Percentiles rank a stretch among this genome's conserved stretches.
phyloP scores from a whole-genome alignment of 2,113 vertebrate genomes.

The Arizona elegans region DNA sequence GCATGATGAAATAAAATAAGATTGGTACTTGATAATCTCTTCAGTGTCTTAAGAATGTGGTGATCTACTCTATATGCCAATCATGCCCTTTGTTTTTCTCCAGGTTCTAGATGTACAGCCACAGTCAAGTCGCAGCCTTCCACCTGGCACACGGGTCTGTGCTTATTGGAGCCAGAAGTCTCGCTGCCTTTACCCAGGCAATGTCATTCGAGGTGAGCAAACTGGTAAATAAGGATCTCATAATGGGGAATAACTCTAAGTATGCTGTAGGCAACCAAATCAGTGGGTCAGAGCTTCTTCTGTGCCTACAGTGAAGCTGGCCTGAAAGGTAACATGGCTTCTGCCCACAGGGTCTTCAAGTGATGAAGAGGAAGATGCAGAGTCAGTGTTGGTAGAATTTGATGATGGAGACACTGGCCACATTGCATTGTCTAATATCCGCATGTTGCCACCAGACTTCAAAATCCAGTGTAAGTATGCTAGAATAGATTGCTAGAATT shows the following conservation, averaged over 20 bases:
- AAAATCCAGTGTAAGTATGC: conserved; percentile 86
- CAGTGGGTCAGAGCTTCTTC: background rate
- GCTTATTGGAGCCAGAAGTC: conserved; percentile 96
- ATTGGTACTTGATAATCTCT: background rate
- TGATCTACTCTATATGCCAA: conserved; percentile 2
- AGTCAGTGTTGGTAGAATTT: conserved; percentile 90
- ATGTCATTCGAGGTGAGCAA: conserved; percentile 82
- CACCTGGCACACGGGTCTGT: conserved; percentile 85
- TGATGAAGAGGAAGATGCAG: conserved; percentile 78
- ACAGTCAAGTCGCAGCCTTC: conserved; percentile 77
- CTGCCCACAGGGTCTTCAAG: conserved; percentile 58
- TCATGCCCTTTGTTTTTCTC: background rate
- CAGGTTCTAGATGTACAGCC: conserved; percentile 89
- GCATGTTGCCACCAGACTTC: conserved; percentile 90
- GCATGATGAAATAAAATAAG: background rate
- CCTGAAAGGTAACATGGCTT: background rate
- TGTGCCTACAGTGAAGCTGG: background rate
- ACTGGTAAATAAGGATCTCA: background rate
- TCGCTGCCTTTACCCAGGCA: conserved; percentile 90
- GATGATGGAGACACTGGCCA: conserved; percentile 92
- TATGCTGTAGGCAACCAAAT: background rate
- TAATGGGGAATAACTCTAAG: background rate
- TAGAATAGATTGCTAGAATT: rapidly evolving
- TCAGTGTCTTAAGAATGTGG: background rate
- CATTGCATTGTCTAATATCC: conserved; percentile 89